Conservation (phyloP, 2,888 invertebrate genomes). For the Gerris lacustris region DNA sequence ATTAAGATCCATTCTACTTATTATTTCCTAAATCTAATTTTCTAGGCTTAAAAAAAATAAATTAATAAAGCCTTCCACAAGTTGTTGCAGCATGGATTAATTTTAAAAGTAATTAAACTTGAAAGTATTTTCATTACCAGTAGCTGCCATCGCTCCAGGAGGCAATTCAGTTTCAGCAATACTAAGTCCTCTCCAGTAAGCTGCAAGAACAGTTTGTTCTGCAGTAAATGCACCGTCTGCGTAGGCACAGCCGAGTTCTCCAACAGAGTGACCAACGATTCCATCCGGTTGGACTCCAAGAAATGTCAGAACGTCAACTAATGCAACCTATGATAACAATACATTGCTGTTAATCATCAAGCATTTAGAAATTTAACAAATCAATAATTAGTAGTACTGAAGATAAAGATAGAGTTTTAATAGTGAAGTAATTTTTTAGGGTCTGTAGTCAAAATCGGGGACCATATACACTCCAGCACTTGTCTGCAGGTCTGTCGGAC, state of each 20-base stretch:
- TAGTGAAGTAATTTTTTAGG: too few species aligned
- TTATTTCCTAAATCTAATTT: too few species aligned
- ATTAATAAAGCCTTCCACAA: too few species aligned
- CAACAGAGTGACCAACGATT: constrained; percentile 76
- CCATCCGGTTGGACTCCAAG: constrained; percentile 79
- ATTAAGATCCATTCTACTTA: too few species aligned
- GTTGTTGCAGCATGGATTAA: too few species aligned
- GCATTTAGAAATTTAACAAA: not conserved
- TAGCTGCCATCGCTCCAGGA: constrained; percentile 80
- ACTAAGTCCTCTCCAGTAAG: constrained; percentile 83
- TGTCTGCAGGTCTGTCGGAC: too few species aligned
- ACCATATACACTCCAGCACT: too few species aligned
- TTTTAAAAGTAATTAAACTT: too few species aligned
- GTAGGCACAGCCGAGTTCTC: constrained; percentile 52
- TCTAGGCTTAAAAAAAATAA: too few species aligned
- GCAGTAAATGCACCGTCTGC: constrained; percentile 76
- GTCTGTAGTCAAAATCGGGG: too few species aligned
- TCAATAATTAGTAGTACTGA: not conserved
- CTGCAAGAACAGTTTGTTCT: constrained; percentile 85
- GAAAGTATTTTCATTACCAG: constrained; percentile 43
- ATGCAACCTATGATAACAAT: constrained; percentile 58
- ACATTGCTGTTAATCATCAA: not conserved
- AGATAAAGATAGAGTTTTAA: not conserved
- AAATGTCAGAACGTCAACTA: constrained; percentile 73
- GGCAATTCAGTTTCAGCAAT: constrained; percentile 62